Conservation (phyloP, 1,140 invertebrate species). For the Meloidogyne hapla region DNA sequence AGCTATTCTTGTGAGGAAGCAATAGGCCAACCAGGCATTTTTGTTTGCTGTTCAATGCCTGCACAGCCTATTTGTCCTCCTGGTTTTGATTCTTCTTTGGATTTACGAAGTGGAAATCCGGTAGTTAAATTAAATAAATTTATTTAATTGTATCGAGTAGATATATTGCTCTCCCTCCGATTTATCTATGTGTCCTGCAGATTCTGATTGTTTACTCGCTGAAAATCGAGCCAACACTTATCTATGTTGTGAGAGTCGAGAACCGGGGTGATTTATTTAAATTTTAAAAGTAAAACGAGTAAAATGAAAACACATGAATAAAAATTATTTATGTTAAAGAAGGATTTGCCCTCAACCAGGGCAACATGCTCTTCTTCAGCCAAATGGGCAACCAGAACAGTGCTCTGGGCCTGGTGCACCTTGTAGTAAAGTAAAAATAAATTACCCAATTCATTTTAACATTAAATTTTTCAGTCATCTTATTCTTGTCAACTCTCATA, state of each 20-base stretch:
- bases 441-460: not conserved
- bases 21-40: constrained; percentile 42
- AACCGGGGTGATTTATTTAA: constrained; percentile 18
- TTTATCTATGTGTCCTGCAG: constrained; percentile 44
- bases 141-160: constrained; percentile 16
- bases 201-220: constrained; percentile 45
- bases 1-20: constrained; percentile 49
- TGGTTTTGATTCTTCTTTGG: constrained; percentile 38
- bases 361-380: constrained; percentile 45
- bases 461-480: constrained; percentile 28
- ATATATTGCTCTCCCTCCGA: constrained; percentile 46
- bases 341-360: constrained; percentile 49
- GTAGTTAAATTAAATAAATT: constrained; percentile 35
- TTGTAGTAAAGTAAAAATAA: constrained; percentile 35
- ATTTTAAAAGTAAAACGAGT: not conserved
- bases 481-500: constrained; percentile 50
- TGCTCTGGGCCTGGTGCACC: constrained; percentile 42
- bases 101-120: constrained; percentile 36
- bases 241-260: constrained; percentile 42
- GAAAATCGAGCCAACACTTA: constrained; percentile 44
- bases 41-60: constrained; percentile 51
- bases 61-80: constrained; percentile 40
- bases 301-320: too few species aligned
- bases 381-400: constrained; percentile 36
- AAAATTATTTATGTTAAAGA: not conserved